Evolutionary conservation across 2,113 vertebrate genomes (phyloP).

Genomic region (Hippopotamus amphibius): DNA sequence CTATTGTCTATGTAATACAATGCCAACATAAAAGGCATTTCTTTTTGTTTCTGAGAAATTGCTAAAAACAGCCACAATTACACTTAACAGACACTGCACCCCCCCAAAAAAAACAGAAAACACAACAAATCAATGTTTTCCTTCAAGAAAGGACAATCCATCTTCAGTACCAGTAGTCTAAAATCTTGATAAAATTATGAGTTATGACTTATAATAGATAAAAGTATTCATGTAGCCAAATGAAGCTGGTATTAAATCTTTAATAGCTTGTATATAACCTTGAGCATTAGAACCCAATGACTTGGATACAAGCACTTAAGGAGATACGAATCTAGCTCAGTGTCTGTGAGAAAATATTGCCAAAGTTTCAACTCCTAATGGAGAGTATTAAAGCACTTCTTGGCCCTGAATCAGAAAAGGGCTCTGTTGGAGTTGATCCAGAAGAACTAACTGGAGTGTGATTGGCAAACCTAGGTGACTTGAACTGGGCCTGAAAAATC

Average conservation of each 20-base stretch:
- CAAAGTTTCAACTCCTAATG: constrained; percentile 68
- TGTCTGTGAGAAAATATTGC: constrained; percentile 66
- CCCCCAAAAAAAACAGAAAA: not conserved
- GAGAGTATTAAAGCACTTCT: constrained; percentile 45
- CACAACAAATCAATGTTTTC: constrained; percentile 4
- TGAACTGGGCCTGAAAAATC: constrained; percentile 34
- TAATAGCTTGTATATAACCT: constrained; percentile 57
- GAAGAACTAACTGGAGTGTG: not conserved
- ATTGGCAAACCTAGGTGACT: not conserved
- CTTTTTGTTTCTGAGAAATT: not conserved
- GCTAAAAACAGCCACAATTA: not conserved
- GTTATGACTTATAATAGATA: constrained; percentile 19
- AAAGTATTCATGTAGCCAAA: constrained; percentile 45
- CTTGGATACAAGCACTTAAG: constrained; percentile 62
- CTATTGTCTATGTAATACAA: not conserved
- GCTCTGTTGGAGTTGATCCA: not conserved
- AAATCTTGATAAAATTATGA: constrained; percentile 44
- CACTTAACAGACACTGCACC: not conserved
- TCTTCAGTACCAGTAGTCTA: constrained; percentile 20
- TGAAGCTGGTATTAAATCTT: constrained; percentile 54
- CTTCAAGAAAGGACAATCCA: constrained; percentile 12
- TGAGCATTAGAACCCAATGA: constrained; percentile 38
- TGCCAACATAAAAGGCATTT: not conserved
- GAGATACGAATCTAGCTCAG: constrained; percentile 50
- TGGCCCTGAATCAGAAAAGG: constrained; percentile 53